Evolutionary conservation across 2,797 vertebrate species (phyloP).

Genomic region (Gymnodraco acuticeps): DNA sequence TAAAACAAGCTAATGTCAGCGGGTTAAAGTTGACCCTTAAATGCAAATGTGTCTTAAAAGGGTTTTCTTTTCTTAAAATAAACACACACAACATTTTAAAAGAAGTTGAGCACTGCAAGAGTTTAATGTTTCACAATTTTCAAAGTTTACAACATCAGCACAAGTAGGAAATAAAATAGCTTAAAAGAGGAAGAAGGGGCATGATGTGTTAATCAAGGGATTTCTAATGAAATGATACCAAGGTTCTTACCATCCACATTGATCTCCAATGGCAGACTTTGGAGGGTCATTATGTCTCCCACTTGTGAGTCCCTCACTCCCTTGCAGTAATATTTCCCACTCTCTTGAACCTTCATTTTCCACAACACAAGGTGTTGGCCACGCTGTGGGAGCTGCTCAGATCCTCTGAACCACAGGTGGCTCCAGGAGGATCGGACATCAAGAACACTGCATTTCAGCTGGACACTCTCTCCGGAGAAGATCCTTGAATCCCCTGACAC

Average conservation of each 20-base stretch:
- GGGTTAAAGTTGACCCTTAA: neutral
- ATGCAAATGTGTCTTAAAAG: neutral
- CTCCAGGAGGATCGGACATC: constrained; percentile 51
- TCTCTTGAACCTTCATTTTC: constrained; percentile 14
- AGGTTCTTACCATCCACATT: constrained; percentile 74
- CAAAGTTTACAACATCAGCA: neutral
- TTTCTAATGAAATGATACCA: neutral
- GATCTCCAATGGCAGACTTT: constrained; percentile 70
- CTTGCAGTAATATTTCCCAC: constrained; percentile 75
- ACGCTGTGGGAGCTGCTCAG: neutral
- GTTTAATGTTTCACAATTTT: neutral
- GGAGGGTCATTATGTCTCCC: constrained; percentile 18
- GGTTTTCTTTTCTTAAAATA: neutral
- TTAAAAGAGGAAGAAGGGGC: neutral
- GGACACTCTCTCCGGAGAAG: constrained; percentile 69
- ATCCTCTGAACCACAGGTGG: constrained; percentile 73
- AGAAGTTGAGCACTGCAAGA: neutral
- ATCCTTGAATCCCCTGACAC: constrained; percentile 33
- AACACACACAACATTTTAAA: neutral
- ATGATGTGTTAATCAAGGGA: neutral
- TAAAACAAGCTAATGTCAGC: neutral
- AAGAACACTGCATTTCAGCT: constrained; percentile 69
- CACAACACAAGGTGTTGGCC: constrained; percentile 19
- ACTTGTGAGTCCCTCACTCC: constrained; percentile 40
- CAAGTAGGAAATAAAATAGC: neutral